Evolutionary conservation across 2,888 invertebrate species (phyloP).

Genomic region (Malthinus seriepunctatus): DNA sequence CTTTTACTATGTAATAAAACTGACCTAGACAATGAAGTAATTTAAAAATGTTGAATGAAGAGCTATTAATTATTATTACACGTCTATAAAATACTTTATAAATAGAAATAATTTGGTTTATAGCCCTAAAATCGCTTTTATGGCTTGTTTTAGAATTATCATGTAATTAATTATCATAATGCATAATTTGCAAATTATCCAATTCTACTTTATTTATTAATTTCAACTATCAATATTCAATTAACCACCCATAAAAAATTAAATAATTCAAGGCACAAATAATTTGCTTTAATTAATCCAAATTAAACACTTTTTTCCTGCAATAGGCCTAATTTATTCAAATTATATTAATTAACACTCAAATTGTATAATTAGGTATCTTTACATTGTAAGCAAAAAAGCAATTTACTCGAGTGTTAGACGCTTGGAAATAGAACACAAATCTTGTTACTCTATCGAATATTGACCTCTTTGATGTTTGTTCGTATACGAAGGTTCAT

Average conservation of each 20-base stretch:
- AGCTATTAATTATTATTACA: slow-evolving; percentile 50
- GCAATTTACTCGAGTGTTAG: too few species aligned
- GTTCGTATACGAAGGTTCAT: slow-evolving; percentile 18
- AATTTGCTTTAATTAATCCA: too few species aligned
- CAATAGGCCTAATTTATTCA: too few species aligned
- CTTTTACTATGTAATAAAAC: slow-evolving; percentile 55
- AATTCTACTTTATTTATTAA: too few species aligned
- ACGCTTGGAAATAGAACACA: neutral
- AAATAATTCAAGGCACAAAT: too few species aligned
- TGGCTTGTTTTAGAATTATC: slow-evolving; percentile 27
- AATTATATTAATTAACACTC: too few species aligned
- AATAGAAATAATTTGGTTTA: slow-evolving; percentile 41
- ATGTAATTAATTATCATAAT: slow-evolving; percentile 19
- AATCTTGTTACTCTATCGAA: slow-evolving; percentile 21
- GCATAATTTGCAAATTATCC: neutral
- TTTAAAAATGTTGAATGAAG: slow-evolving; percentile 50
- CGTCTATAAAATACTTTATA: slow-evolving; percentile 44
- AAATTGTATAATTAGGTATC: too few species aligned
- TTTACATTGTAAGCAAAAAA: too few species aligned
- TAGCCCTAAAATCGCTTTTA: slow-evolving; percentile 33
- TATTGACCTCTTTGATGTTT: slow-evolving; percentile 25
- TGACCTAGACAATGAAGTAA: slow-evolving; percentile 52
- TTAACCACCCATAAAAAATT: neutral
- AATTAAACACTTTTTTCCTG: too few species aligned
- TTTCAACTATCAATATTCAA: neutral